phyloP scores from a whole-genome alignment of 2,888 invertebrate genomes.

The Eristalis arbustorum region DNA sequence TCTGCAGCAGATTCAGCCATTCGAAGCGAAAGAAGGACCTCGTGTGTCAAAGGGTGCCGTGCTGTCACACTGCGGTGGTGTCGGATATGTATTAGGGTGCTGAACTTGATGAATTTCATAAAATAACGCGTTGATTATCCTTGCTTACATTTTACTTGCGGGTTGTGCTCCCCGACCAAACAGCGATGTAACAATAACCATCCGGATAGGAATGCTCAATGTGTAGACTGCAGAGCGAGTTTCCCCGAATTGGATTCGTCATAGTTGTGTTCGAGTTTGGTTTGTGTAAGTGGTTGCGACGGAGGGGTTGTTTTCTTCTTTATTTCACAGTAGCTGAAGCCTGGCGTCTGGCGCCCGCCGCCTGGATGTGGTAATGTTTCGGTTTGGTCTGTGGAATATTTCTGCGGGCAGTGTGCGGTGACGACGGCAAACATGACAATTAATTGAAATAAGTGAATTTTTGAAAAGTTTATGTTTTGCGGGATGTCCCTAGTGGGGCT shows the following conservation, averaged over 20 bases:
- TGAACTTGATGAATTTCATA: slow-evolving; percentile 69
- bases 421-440: not conserved
- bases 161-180: slow-evolving; percentile 15
- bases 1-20: not conserved
- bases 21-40: not conserved
- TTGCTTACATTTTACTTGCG: slow-evolving; percentile 61
- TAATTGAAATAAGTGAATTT: slow-evolving; percentile 46
- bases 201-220: not conserved
- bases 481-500: not conserved
- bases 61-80: slow-evolving; percentile 22
- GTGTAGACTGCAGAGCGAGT: not conserved
- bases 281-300: not conserved
- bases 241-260: slow-evolving; percentile 53
- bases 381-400: slow-evolving; percentile 17
- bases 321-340: not conserved
- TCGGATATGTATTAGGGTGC: slow-evolving; percentile 41
- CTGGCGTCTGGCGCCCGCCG: too few relatives aligned
- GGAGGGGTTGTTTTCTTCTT: not conserved
- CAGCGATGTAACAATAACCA: slow-evolving; percentile 36
- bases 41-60: slow-evolving; percentile 44
- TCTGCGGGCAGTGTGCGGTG: slow-evolving; percentile 8
- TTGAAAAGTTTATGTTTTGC: slow-evolving; percentile 16
- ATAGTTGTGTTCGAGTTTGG: slow-evolving; percentile 29
- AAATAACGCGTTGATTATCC: slow-evolving; percentile 69
- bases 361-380: not conserved